These are phyloP conservation scores for Actinopyga echinites DNA, from an alignment of 53 echinoderm and acorn worm genomes.

Conservation along the genomic window DNA sequence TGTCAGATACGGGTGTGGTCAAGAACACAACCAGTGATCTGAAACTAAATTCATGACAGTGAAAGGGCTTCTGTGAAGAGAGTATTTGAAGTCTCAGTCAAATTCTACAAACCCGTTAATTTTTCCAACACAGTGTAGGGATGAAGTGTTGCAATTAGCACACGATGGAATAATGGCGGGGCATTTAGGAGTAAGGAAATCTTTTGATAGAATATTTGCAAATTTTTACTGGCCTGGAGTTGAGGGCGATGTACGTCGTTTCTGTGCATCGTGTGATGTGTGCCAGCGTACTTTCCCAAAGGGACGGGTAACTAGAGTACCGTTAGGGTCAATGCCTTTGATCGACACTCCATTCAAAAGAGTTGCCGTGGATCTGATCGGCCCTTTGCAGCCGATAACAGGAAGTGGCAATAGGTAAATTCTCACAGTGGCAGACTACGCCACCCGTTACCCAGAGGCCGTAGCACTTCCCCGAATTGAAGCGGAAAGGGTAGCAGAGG, in stretches of 20 bases:
- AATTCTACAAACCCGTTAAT: background rate
- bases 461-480: conserved; percentile 19
- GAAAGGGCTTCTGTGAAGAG: background rate
- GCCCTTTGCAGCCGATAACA: conserved; percentile 30
- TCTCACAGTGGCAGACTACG: conserved; percentile 26
- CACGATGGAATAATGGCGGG: conserved; percentile 50
- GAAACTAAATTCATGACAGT: background rate
- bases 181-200: conserved; percentile 49
- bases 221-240: conserved; percentile 56
- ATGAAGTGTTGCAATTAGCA: conserved; percentile 36
- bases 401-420: conserved; percentile 35
- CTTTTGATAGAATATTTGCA: conserved; percentile 3
- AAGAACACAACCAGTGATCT: background rate
- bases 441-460: conserved; percentile 38
- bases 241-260: conserved; percentile 32
- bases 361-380: conserved; percentile 23
- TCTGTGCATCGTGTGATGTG: conserved; percentile 51
- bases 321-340: conserved; percentile 29
- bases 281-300: conserved; percentile 49
- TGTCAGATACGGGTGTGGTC: background rate
- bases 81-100: background rate
- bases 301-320: conserved; percentile 44
- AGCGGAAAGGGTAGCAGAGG: conserved; percentile 34
- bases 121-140: conserved; percentile 26
- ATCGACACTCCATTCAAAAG: conserved; percentile 46